A percentile compares a stretch with the other conserved stretches of the same genome.
Evolutionary conservation across 2,113 vertebrate genomes (phyloP).

Genomic region (Gymnocephalus cernua): DNA sequence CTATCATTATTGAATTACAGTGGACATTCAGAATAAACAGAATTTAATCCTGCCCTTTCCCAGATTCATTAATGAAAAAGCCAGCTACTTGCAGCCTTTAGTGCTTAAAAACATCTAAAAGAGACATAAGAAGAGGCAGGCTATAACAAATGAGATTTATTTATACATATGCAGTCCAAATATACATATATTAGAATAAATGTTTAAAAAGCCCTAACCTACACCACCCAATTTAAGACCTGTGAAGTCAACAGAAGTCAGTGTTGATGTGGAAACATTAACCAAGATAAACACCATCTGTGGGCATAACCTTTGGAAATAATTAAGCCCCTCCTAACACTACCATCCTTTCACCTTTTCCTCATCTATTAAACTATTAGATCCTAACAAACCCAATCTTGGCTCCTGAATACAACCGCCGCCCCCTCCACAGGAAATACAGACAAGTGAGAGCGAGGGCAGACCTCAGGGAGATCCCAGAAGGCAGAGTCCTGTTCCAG

Average conservation of each 20-base stretch:
- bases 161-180: constrained; percentile 78
- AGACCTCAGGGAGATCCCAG: constrained; percentile 74
- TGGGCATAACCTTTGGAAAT: constrained; percentile 65
- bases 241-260: constrained; percentile 58
- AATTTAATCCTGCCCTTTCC: neutral
- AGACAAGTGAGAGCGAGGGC: constrained; percentile 67
- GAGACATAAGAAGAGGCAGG: constrained; percentile 33
- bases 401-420: constrained; percentile 38
- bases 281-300: constrained; percentile 63
- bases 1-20: constrained; percentile 2
- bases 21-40: constrained; percentile 2
- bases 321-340: constrained; percentile 58
- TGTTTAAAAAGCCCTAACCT: constrained; percentile 66
- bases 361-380: constrained; percentile 65
- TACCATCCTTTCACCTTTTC: constrained; percentile 42
- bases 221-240: constrained; percentile 71
- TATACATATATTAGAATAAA: constrained; percentile 79
- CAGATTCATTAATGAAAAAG: neutral
- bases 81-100: neutral
- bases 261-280: constrained; percentile 59
- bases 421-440: constrained; percentile 55
- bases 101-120: constrained; percentile 10
- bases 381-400: constrained; percentile 54
- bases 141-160: constrained; percentile 80
- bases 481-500: constrained; percentile 77